These are phyloP conservation scores for Monomorium pharaonis DNA, from an alignment of 1,140 invertebrate species.

Conservation along the genomic window DNA sequence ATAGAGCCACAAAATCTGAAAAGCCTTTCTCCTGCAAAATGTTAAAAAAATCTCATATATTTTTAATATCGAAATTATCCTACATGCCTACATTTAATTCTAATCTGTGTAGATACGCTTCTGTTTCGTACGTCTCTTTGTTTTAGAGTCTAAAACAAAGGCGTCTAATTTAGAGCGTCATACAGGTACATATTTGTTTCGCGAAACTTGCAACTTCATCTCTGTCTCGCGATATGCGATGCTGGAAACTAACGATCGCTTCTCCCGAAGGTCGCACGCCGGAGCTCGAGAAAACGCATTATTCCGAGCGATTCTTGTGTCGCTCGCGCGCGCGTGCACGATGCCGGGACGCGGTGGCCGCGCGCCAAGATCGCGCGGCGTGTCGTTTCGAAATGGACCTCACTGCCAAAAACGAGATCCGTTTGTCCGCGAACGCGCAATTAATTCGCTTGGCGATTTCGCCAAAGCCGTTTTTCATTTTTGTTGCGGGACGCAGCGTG, in stretches of 20 bases:
- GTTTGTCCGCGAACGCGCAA: slow-evolving; percentile 38
- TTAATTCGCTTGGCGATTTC: slow-evolving; percentile 43
- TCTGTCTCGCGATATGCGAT: neutral
- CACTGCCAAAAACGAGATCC: slow-evolving; percentile 48
- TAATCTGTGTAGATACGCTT: neutral
- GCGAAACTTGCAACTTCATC: neutral
- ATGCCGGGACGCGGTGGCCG: slow-evolving; percentile 45
- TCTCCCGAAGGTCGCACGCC: neutral
- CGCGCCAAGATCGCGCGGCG: slow-evolving; percentile 27
- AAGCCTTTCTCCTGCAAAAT: neutral
- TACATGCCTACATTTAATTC: neutral
- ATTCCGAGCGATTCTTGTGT: slow-evolving; percentile 26
- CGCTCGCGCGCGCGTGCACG: slow-evolving; percentile 24
- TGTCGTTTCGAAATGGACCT: slow-evolving; percentile 50
- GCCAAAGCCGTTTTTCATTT: slow-evolving; percentile 21
- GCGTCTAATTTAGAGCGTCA: no score
- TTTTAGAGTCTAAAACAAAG: no score
- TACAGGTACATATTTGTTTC: neutral
- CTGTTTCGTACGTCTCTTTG: neutral
- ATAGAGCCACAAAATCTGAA: neutral
- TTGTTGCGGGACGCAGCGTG: neutral
- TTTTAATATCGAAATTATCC: neutral
- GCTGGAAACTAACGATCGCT: slow-evolving; percentile 7
- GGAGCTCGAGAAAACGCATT: slow-evolving; percentile 33
- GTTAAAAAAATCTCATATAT: neutral